Evolutionary conservation across 35 echinoderm and acorn worm genomes (phyloP).

Genomic region (Hemicentrotus pulcherrimus): DNA sequence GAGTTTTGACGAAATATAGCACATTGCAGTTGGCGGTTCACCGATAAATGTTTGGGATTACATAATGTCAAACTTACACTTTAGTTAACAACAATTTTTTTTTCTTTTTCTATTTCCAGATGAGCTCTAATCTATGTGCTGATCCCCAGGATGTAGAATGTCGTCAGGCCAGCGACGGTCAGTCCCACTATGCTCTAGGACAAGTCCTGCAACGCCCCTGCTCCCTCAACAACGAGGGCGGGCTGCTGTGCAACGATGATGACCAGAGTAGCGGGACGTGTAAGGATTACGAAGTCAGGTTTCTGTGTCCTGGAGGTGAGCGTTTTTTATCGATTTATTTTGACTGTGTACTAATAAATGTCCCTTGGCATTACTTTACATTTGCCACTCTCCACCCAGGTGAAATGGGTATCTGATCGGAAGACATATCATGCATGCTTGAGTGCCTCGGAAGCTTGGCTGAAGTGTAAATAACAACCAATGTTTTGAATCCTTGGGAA

Average conservation of each 20-base stretch:
- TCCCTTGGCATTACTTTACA: not conserved
- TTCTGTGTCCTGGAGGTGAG: constrained; percentile 82
- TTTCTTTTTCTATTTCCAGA: not conserved
- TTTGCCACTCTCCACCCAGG: no score
- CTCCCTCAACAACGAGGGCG: constrained; percentile 56
- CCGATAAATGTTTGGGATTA: no score
- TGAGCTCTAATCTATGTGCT: constrained; percentile 52
- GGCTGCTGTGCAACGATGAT: constrained; percentile 57
- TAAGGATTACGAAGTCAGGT: constrained; percentile 78
- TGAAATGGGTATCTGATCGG: no score
- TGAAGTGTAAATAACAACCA: no score
- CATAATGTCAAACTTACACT: no score
- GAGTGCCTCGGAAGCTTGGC: no score
- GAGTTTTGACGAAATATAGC: no score
- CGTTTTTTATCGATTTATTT: not conserved
- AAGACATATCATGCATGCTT: no score
- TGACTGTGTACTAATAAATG: not conserved
- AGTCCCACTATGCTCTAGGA: constrained; percentile 53
- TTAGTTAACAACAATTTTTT: no score
- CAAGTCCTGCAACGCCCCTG: constrained; percentile 65
- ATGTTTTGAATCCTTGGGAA: no score
- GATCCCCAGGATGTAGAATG: constrained; percentile 61
- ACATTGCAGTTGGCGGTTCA: no score
- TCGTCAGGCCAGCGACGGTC: constrained; percentile 50
- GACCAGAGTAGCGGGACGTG: constrained; percentile 65